Evolutionary conservation across 1,140 invertebrate genomes (phyloP).

Genomic region (Himalopsyche phryganea): DNA sequence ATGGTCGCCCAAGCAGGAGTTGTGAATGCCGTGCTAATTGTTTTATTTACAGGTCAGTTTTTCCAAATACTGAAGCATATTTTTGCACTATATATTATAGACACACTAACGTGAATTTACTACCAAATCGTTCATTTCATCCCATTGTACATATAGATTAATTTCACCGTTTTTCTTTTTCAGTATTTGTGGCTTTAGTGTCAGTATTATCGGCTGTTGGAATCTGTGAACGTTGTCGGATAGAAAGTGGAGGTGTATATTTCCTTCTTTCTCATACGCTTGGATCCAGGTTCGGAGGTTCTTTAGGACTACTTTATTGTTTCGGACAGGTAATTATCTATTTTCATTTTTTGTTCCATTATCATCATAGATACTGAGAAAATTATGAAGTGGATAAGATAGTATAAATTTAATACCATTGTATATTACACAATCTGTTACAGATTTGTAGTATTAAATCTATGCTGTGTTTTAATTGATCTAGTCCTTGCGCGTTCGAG

Average conservation of each 20-base stretch:
- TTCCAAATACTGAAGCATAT: background rate
- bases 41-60: slow-evolving; percentile 72
- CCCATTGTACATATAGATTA: background rate
- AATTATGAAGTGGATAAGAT: too few relatives aligned
- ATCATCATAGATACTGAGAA: too few relatives aligned
- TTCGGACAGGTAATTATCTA: slow-evolving; percentile 79
- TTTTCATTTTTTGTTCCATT: too few relatives aligned
- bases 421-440: too few relatives aligned
- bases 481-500: too few relatives aligned
- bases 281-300: slow-evolving; percentile 86
- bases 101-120: too few relatives aligned
- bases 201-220: slow-evolving; percentile 91
- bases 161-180: slow-evolving; percentile 40
- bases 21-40: slow-evolving; percentile 80
- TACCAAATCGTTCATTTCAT: background rate
- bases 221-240: slow-evolving; percentile 90
- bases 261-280: slow-evolving; percentile 91
- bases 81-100: too few relatives aligned
- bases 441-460: too few relatives aligned
- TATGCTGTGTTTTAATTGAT: too few relatives aligned
- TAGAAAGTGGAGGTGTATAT: slow-evolving; percentile 94
- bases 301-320: slow-evolving; percentile 89
- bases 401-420: too few relatives aligned
- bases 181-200: slow-evolving; percentile 82
- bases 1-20: slow-evolving; percentile 94